These are phyloP conservation scores for Lanistes nyassanus DNA, from an alignment of 1,140 invertebrate genomes.

Conservation along the genomic window DNA sequence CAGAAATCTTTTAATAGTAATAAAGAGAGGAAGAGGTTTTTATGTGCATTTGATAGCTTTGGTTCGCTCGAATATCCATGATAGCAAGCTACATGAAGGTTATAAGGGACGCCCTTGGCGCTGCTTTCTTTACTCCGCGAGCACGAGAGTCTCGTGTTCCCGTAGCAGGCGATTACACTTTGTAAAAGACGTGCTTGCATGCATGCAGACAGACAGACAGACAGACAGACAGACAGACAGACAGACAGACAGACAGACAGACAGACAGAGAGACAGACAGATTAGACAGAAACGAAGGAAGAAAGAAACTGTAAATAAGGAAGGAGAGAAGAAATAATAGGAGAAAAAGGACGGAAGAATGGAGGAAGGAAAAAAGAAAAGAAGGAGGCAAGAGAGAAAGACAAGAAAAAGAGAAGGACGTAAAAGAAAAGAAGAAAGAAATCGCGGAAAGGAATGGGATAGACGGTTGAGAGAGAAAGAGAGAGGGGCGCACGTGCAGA, in stretches of 20 bases:
- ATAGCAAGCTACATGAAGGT: too few relatives aligned
- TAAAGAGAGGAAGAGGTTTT: too few relatives aligned
- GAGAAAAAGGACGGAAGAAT: not conserved
- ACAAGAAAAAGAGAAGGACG: not conserved
- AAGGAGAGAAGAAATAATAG: not conserved
- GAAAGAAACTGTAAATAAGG: not conserved
- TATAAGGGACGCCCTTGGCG: too few relatives aligned
- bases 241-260: not conserved
- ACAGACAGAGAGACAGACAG: not conserved
- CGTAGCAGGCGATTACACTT: too few relatives aligned
- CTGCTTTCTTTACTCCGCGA: too few relatives aligned
- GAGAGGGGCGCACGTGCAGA: not conserved
- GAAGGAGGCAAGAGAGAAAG: not conserved
- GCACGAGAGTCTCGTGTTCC: too few relatives aligned
- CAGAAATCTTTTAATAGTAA: too few relatives aligned
- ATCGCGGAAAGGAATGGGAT: not conserved
- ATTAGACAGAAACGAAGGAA: not conserved
- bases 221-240: not conserved
- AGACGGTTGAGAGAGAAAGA: not conserved
- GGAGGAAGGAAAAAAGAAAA: not conserved
- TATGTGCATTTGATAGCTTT: too few relatives aligned
- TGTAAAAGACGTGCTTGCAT: too few relatives aligned
- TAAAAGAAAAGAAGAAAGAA: conserved; percentile 3
- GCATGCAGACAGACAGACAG: too few relatives aligned
- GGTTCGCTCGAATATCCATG: too few relatives aligned